These are phyloP conservation scores for Torymus texanus DNA, from an alignment of 2,888 invertebrate genomes.

Conservation along the genomic window DNA sequence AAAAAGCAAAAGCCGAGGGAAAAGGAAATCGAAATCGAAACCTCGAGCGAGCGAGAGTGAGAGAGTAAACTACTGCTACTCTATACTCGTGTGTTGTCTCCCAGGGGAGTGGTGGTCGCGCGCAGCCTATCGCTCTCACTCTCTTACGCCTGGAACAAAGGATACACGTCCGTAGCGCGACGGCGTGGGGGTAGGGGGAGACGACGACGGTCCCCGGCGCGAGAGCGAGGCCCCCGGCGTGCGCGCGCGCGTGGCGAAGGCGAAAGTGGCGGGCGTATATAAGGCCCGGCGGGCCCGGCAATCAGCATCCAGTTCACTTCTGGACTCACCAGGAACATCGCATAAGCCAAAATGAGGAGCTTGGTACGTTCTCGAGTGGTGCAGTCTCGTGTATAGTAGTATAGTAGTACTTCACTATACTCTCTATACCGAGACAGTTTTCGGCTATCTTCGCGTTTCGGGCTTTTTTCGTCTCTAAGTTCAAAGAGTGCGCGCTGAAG, in stretches of 20 bases:
- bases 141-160: conserved; percentile 65
- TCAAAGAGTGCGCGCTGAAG: conserved; percentile 14
- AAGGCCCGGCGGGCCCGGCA: conserved; percentile 76
- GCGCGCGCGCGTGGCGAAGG: conserved; percentile 70
- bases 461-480: not conserved
- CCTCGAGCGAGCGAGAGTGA: conserved; percentile 34
- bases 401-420: not conserved
- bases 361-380: conserved; percentile 68
- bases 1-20: conserved; percentile 38
- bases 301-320: conserved; percentile 79
- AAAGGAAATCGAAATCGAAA: conserved; percentile 56
- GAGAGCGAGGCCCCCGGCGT: conserved; percentile 17
- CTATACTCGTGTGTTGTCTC: conserved; percentile 59
- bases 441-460: too few relatives aligned
- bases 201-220: conserved; percentile 21
- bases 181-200: conserved; percentile 64
- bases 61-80: conserved; percentile 8
- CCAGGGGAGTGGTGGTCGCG: conserved; percentile 71
- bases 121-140: conserved; percentile 56
- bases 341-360: conserved; percentile 72
- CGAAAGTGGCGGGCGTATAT: conserved; percentile 79
- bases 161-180: conserved; percentile 63
- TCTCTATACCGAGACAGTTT: too few relatives aligned
- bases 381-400: conserved; percentile 40
- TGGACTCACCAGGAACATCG: conserved; percentile 77